These are phyloP conservation scores for Neopipo cinnamomea DNA, from an alignment of 2,113 vertebrate species.

Conservation along the genomic window DNA sequence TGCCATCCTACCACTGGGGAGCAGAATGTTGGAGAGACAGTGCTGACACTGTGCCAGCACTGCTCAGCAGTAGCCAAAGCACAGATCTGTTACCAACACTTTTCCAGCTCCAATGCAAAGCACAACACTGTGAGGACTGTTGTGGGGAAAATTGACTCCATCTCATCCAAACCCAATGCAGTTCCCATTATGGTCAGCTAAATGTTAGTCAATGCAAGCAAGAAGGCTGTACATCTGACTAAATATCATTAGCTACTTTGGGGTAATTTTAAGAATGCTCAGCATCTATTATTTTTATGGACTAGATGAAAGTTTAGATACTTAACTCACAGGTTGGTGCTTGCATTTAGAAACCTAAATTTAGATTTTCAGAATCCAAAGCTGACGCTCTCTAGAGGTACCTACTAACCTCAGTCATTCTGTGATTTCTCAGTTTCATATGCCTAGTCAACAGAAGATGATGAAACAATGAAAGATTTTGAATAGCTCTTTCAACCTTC, in stretches of 20 bases:
- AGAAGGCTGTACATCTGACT: not conserved
- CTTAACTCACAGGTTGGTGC: not conserved
- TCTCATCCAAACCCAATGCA: not conserved
- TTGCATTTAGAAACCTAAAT: not conserved
- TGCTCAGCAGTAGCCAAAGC: not conserved
- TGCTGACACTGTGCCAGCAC: rapidly evolving
- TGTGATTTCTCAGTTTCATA: not conserved
- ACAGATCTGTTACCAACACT: not conserved
- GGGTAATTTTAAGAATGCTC: not conserved
- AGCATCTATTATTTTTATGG: not conserved
- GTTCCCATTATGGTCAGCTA: not conserved
- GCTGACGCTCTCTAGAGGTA: not conserved
- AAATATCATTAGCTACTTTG: not conserved
- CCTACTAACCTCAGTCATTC: not conserved
- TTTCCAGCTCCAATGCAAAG: not conserved
- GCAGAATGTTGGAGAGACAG: too few species aligned
- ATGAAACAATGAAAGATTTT: not conserved
- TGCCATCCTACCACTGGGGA: rapidly evolving
- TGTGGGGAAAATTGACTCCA: not conserved
- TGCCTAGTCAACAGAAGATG: not conserved
- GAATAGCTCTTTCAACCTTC: not conserved
- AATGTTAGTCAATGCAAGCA: not conserved
- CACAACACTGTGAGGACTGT: not conserved
- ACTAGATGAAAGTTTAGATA: not conserved
- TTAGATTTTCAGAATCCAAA: not conserved